Evolutionary conservation across 2,113 vertebrate genomes (phyloP).

Genomic region (Anhinga rufa): DNA sequence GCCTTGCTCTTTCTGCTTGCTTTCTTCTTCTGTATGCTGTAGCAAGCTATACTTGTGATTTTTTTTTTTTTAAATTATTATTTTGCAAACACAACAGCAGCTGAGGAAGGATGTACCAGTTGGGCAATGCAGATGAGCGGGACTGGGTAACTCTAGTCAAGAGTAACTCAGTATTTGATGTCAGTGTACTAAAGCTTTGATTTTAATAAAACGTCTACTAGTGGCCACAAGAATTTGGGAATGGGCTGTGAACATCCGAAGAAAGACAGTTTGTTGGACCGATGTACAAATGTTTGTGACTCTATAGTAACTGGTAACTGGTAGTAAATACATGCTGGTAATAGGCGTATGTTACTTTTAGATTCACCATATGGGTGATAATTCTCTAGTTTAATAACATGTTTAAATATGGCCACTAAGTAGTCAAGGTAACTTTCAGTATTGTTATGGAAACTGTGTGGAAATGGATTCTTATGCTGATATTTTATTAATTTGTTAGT

Average conservation of each 20-base stretch:
- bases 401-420: not conserved
- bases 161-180: not conserved
- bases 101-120: not conserved
- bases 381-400: not conserved
- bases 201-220: not conserved
- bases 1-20: not conserved
- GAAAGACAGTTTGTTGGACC: not conserved
- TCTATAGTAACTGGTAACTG: not conserved
- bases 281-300: not conserved
- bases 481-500: slow-evolving; percentile 12
- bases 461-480: not conserved
- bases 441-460: not conserved
- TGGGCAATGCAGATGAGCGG: not conserved
- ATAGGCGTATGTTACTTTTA: not conserved
- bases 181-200: not conserved
- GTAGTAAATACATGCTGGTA: not conserved
- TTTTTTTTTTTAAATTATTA: not conserved
- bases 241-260: not conserved
- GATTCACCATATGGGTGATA: not conserved
- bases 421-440: not conserved
- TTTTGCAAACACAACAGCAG: not conserved
- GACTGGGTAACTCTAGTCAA: not conserved
- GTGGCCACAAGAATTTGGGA: not conserved
- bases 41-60: not conserved
- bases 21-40: not conserved